Conservation (phyloP, 2,888 invertebrate genomes). For the Abscondita cerata region DNA sequence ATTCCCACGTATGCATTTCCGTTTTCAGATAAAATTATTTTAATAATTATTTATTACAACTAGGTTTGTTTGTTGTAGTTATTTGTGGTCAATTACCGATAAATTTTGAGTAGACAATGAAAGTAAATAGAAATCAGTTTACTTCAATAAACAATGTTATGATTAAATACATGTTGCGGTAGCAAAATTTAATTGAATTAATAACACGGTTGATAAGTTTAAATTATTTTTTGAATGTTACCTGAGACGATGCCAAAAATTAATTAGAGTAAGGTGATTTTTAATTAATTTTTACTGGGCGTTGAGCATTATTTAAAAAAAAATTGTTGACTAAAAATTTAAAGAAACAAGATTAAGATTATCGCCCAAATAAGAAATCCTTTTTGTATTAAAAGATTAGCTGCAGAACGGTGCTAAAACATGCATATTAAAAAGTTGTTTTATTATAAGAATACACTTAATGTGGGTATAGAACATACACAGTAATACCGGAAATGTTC, state of each 20-base stretch:
- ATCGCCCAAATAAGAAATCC: too few species aligned
- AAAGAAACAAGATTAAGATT: too few species aligned
- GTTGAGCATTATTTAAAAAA: too few species aligned
- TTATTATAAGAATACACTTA: neutral
- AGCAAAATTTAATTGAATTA: slow-evolving; percentile 21
- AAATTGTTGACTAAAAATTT: too few species aligned
- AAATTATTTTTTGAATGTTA: slow-evolving; percentile 8
- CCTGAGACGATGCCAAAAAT: too few species aligned
- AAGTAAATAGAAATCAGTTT: slow-evolving; percentile 2
- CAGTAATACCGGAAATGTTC: slow-evolving; percentile 24
- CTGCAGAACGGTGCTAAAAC: too few species aligned
- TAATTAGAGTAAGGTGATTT: too few species aligned
- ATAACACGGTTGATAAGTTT: slow-evolving; percentile 17
- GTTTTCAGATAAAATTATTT: too few species aligned
- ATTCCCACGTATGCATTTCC: too few species aligned
- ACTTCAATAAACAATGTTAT: slow-evolving; percentile 20
- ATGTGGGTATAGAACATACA: slow-evolving; percentile 12
- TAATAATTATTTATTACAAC: neutral
- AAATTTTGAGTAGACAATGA: neutral
- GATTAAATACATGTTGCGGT: slow-evolving; percentile 21
- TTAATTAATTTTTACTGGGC: too few species aligned
- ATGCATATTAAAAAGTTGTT: too few species aligned
- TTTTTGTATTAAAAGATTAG: too few species aligned
- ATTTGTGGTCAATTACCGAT: neutral
- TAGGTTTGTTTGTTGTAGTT: neutral